Conservation (phyloP, 1,140 invertebrate genomes). For the Riptortus pedestris region DNA sequence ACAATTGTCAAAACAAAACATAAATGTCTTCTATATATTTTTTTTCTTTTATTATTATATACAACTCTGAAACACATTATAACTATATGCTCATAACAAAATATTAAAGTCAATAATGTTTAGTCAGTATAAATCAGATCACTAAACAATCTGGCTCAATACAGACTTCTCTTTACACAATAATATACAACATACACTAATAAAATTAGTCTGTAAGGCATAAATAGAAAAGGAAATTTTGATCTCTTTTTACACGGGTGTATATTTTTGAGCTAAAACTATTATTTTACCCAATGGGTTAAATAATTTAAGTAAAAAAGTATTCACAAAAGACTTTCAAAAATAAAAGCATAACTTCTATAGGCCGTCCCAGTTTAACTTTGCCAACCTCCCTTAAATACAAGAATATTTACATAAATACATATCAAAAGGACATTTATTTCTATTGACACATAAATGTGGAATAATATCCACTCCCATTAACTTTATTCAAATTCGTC, state of each 20-base stretch:
- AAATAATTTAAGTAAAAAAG: background rate
- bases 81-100: constrained; percentile 11
- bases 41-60: constrained; percentile 5
- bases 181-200: background rate
- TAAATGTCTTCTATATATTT: background rate
- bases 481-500: constrained; percentile 21
- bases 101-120: constrained; percentile 7
- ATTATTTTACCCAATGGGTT: constrained; percentile 1
- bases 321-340: constrained; percentile 2
- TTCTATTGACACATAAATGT: constrained; percentile 11
- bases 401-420: constrained; percentile 26
- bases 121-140: constrained; percentile 12
- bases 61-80: background rate
- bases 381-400: constrained; percentile 19
- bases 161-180: constrained; percentile 3
- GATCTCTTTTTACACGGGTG: constrained; percentile 5
- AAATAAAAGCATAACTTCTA: constrained; percentile 18
- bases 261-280: constrained; percentile 11
- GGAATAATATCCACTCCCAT: background rate
- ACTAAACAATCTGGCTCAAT: constrained; percentile 3
- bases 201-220: background rate
- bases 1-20: constrained; percentile 8
- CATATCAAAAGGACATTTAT: constrained; percentile 17
- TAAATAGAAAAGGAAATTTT: constrained; percentile 6
- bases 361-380: constrained; percentile 24